Conservation (phyloP, 2,888 invertebrate species). For the Nymphalis c-album region DNA sequence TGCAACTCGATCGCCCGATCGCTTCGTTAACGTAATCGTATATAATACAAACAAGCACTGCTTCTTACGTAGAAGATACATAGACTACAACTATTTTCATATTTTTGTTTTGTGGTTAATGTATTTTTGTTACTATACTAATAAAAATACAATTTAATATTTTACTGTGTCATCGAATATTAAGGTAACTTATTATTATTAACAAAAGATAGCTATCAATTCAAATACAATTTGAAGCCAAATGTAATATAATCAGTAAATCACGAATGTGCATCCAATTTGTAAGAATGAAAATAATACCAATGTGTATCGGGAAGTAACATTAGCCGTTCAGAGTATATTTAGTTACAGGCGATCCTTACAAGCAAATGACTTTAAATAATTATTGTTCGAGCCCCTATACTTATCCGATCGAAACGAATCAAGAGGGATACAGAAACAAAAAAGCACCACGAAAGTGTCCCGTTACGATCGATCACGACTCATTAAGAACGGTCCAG, state of each 20-base stretch:
- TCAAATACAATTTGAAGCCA: no score
- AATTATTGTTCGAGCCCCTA: background rate
- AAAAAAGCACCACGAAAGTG: conserved; percentile 12
- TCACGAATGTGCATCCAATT: background rate
- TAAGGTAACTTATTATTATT: no score
- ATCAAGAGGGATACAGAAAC: conserved; percentile 1
- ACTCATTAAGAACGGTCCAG: conserved; percentile 21
- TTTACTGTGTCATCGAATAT: no score
- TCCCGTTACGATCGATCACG: conserved; percentile 23
- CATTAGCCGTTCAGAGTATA: conserved; percentile 2
- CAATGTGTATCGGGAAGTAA: background rate
- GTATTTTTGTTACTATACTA: no score
- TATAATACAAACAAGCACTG: no score
- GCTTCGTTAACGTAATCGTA: no score
- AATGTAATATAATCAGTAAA: background rate
- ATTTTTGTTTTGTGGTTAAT: no score
- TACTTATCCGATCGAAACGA: background rate
- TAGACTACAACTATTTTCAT: no score
- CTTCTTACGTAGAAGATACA: no score
- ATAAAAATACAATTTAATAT: no score
- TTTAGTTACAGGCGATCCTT: background rate
- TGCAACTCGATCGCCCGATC: no score
- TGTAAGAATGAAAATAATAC: background rate
- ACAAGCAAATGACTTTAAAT: conserved; percentile 5
- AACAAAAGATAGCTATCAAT: no score